Conservation (phyloP, 1,140 invertebrate genomes). For the Trachymyrmex septentrionalis region DNA sequence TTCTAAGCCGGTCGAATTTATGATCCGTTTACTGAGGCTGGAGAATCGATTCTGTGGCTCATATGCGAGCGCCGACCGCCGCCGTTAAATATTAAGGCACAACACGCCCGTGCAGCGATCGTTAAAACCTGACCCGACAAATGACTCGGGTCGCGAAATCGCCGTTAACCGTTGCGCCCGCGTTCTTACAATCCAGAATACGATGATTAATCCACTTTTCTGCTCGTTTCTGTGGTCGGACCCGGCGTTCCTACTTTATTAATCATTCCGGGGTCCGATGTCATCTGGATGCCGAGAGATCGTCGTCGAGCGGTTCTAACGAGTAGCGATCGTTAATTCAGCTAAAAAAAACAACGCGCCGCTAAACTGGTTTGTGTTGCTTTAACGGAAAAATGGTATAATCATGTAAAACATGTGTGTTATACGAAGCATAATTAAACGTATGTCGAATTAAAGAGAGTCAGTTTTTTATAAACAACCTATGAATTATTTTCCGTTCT, state of each 20-base stretch:
- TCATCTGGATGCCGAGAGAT: neutral
- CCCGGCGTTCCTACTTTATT: slow-evolving; percentile 63
- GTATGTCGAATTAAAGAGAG: neutral
- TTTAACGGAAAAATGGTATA: neutral
- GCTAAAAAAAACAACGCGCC: neutral
- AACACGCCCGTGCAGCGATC: slow-evolving; percentile 22
- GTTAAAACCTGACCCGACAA: slow-evolving; percentile 65
- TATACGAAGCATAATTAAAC: neutral
- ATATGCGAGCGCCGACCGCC: slow-evolving; percentile 18
- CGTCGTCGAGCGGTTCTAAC: neutral
- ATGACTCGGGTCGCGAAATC: slow-evolving; percentile 66
- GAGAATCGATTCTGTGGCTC: slow-evolving; percentile 31
- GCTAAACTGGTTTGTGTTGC: slow-evolving; percentile 5
- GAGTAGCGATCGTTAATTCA: neutral
- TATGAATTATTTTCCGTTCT: neutral
- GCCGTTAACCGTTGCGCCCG: slow-evolving; percentile 60
- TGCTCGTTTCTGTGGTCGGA: slow-evolving; percentile 2
- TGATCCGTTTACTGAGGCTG: slow-evolving; percentile 76
- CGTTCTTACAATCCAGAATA: slow-evolving; percentile 28
- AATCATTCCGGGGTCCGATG: slow-evolving; percentile 39
- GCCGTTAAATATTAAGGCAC: neutral
- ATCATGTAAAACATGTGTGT: neutral
- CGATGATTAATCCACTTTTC: slow-evolving; percentile 59
- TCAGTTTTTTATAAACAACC: neutral
- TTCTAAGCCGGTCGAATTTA: slow-evolving; percentile 78